Evolutionary conservation across 2,113 vertebrate species (phyloP).

Genomic region (Eptatretus burgeri): DNA sequence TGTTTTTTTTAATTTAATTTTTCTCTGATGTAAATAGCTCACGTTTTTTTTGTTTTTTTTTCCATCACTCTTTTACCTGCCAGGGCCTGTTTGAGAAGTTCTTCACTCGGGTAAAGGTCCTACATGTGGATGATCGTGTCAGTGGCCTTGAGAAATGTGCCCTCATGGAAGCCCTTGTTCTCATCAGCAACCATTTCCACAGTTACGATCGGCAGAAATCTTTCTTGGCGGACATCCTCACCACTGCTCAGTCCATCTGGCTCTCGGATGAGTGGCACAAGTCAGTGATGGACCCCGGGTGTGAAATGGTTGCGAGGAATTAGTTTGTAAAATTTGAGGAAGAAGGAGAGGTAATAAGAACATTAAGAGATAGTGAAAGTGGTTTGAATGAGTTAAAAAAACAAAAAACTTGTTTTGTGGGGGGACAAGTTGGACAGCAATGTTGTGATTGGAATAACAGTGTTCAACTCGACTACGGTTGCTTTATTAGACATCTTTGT

Average conservation of each 20-base stretch:
- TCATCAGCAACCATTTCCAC: conserved; percentile 86
- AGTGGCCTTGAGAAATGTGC: conserved; percentile 66
- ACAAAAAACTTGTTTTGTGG: too few relatives aligned
- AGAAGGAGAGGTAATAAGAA: too few relatives aligned
- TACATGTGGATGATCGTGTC: conserved; percentile 37
- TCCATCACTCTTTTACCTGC: conserved; percentile 28
- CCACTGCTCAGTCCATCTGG: conserved; percentile 38
- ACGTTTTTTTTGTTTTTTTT: conserved; percentile 9
- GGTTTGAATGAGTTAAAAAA: too few relatives aligned
- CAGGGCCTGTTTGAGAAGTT: conserved; percentile 35
- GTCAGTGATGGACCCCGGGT: conserved; percentile 17
- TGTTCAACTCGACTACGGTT: too few relatives aligned
- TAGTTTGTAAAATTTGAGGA: background rate
- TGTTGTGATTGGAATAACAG: too few relatives aligned
- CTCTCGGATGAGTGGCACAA: conserved; percentile 52
- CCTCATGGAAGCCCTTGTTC: conserved; percentile 64
- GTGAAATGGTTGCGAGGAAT: background rate
- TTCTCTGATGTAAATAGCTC: too few relatives aligned
- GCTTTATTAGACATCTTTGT: too few relatives aligned
- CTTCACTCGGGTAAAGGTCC: conserved; percentile 44
- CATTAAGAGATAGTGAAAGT: too few relatives aligned
- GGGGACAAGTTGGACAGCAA: too few relatives aligned
- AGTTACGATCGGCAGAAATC: conserved; percentile 50
- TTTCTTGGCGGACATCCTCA: conserved; percentile 61
- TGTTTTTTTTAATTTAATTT: too few relatives aligned